phyloP scores from a whole-genome alignment of 2,797 vertebrate species.

The Gastrophryne carolinensis region DNA sequence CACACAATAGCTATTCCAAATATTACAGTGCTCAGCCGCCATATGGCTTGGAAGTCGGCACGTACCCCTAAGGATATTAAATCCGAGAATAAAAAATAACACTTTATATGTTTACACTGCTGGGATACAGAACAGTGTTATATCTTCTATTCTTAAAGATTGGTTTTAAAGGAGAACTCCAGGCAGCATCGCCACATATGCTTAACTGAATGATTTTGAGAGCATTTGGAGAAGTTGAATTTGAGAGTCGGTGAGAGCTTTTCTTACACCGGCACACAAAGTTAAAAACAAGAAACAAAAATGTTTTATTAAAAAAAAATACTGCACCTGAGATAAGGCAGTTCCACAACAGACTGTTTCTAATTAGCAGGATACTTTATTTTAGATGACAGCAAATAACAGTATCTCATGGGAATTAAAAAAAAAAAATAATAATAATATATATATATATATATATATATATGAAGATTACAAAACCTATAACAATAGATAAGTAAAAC shows the following conservation, averaged over 20 bases:
- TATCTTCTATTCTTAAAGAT: neutral
- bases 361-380: no score
- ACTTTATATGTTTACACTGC: conserved; percentile 7
- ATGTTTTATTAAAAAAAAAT: neutral
- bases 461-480: no score
- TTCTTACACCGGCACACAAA: neutral
- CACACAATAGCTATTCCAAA: neutral
- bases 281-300: neutral
- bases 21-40: neutral
- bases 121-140: neutral
- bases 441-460: no score
- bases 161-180: no score
- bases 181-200: neutral
- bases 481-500: no score
- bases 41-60: conserved; percentile 1
- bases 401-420: no score
- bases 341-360: no score
- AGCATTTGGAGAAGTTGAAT: no score
- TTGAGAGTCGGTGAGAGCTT: no score
- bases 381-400: no score
- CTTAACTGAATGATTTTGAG: neutral
- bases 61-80: conserved; percentile 22
- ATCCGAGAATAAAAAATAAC: conserved; percentile 22
- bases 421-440: no score
- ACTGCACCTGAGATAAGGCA: neutral